Conservation (phyloP, 2,113 vertebrate species). For the Cebidichthys violaceus region DNA sequence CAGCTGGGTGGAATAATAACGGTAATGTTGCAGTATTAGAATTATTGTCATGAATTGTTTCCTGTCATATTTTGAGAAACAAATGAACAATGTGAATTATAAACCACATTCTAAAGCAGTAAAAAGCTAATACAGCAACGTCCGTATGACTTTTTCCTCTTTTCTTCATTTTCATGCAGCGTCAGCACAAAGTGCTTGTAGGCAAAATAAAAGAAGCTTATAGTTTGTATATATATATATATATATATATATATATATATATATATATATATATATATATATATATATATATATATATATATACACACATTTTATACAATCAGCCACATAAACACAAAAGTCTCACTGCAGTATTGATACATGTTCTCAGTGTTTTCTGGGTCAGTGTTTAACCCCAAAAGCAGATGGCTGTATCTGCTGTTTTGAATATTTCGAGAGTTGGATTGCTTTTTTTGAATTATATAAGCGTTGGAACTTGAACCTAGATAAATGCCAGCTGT, state of each 20-base stretch:
- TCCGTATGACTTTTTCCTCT: background rate
- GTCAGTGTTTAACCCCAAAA: slow-evolving; percentile 36
- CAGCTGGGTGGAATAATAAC: background rate
- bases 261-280: background rate
- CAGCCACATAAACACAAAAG: slow-evolving; percentile 16
- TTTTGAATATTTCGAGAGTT: slow-evolving; percentile 2
- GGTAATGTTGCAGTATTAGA: background rate
- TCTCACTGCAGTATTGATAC: slow-evolving; percentile 26
- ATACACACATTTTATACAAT: slow-evolving; percentile 6
- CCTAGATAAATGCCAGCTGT: background rate
- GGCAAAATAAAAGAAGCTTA: slow-evolving; percentile 1
- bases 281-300: background rate
- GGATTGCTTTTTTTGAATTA: slow-evolving; percentile 12
- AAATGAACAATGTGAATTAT: background rate
- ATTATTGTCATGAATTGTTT: background rate
- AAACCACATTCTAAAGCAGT: background rate
- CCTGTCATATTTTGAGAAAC: background rate
- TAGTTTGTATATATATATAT: slow-evolving; percentile 5
- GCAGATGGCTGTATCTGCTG: slow-evolving; percentile 40
- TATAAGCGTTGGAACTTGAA: background rate
- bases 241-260: no score
- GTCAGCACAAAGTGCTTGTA: background rate
- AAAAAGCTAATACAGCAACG: background rate
- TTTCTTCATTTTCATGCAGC: background rate
- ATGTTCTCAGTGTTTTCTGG: slow-evolving; percentile 45